Evolutionary conservation across 2,797 vertebrate genomes (phyloP).

Genomic region (Acrocephalus scirpaceus): DNA sequence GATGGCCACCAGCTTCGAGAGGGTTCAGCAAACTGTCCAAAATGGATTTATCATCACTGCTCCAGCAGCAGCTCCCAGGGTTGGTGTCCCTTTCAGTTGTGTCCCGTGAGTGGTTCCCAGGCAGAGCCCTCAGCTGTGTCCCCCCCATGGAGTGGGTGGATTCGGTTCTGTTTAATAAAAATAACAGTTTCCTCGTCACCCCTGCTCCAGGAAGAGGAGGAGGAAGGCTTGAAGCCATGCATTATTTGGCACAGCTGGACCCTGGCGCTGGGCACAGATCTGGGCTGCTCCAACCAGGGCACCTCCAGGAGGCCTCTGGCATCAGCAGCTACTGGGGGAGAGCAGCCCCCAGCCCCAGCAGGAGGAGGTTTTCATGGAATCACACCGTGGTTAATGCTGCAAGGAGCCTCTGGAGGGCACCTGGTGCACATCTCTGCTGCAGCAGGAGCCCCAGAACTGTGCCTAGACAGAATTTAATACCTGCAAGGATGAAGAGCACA

Average conservation of each 20-base stretch:
- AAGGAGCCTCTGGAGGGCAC: neutral
- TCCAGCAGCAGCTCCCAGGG: neutral
- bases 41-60: accelerated
- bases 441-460: neutral
- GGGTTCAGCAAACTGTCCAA: neutral
- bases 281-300: neutral
- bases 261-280: neutral
- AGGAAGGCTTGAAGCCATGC: neutral
- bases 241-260: neutral
- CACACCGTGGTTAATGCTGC: neutral
- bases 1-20: neutral
- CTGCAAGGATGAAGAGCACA: neutral
- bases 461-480: accelerated
- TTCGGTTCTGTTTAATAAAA: neutral
- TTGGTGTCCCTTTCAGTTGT: accelerated
- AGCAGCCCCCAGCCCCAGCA: neutral
- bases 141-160: neutral
- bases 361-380: neutral
- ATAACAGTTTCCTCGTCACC: neutral
- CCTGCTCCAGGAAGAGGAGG: neutral
- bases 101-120: accelerated
- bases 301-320: neutral
- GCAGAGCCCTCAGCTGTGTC: neutral
- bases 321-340: accelerated
- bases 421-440: neutral